Conservation (phyloP, 2,888 invertebrate species). For the Emmelina monodactyla region DNA sequence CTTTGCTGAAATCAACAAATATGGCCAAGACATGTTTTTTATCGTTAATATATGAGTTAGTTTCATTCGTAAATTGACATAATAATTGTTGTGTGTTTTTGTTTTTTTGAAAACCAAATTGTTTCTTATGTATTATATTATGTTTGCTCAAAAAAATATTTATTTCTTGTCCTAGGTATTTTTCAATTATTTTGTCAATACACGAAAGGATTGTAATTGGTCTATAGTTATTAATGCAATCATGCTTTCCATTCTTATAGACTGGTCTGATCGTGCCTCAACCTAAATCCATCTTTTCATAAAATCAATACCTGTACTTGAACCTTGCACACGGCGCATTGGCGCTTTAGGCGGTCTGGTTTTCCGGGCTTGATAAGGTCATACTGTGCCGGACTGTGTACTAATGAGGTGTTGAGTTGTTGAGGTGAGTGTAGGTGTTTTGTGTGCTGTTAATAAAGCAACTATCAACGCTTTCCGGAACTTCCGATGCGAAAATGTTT, state of each 20-base stretch:
- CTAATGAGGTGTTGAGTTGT: too few species aligned
- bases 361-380: background rate
- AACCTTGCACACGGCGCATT: background rate
- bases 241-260: slow-evolving; percentile 6
- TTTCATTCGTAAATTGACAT: slow-evolving; percentile 7
- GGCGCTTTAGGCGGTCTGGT: background rate
- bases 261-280: slow-evolving; percentile 11
- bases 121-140: slow-evolving; percentile 5
- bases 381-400: background rate
- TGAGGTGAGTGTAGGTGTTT: background rate
- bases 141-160: slow-evolving; percentile 4
- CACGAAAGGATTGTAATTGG: slow-evolving; percentile 11
- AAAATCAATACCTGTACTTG: too few species aligned
- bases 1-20: slow-evolving; percentile 10
- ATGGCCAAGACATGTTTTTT: slow-evolving; percentile 5
- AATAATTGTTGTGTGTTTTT: slow-evolving; percentile 9
- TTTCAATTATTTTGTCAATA: slow-evolving; percentile 9
- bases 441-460: background rate
- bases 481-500: background rate
- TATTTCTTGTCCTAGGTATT: slow-evolving; percentile 7
- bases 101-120: slow-evolving; percentile 10
- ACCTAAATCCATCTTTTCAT: too few species aligned
- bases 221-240: slow-evolving; percentile 10
- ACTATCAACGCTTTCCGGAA: background rate
- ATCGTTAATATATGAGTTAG: slow-evolving; percentile 2